Conservation (phyloP, 2,888 invertebrate genomes). For the Microplitis manilae region DNA sequence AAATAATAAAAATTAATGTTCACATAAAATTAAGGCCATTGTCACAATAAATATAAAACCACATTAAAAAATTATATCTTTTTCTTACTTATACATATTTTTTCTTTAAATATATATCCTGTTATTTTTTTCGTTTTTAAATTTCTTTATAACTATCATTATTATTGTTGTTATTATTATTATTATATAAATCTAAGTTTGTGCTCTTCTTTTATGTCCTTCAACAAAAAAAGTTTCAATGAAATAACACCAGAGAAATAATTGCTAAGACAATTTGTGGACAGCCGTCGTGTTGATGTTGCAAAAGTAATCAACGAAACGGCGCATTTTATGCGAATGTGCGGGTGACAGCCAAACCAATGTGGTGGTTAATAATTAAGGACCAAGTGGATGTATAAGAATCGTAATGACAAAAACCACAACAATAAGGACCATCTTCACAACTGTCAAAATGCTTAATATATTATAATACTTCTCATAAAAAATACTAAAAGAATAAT, state of each 20-base stretch:
- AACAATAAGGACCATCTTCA: background rate
- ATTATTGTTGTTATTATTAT: background rate
- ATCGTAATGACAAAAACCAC: background rate
- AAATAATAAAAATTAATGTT: no score
- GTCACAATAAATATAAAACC: background rate
- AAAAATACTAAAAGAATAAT: background rate
- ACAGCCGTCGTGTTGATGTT: slow-evolving; percentile 46
- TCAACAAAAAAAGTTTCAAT: background rate
- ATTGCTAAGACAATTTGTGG: slow-evolving; percentile 47
- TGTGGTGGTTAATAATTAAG: slow-evolving; percentile 1
- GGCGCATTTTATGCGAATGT: background rate
- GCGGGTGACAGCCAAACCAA: slow-evolving; percentile 5
- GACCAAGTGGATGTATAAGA: slow-evolving; percentile 1
- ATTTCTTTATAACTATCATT: background rate
- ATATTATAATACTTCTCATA: background rate
- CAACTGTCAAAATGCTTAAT: background rate
- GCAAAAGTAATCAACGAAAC: slow-evolving; percentile 49
- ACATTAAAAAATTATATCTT: background rate
- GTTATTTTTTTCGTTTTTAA: background rate
- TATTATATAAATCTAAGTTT: background rate
- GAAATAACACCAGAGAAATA: slow-evolving; percentile 23
- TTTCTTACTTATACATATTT: background rate
- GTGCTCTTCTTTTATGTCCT: slow-evolving; percentile 1
- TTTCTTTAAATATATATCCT: background rate
- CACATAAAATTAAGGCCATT: background rate